phyloP scores from a whole-genome alignment of 2,888 invertebrate genomes.

The Rhingia rostrata region DNA sequence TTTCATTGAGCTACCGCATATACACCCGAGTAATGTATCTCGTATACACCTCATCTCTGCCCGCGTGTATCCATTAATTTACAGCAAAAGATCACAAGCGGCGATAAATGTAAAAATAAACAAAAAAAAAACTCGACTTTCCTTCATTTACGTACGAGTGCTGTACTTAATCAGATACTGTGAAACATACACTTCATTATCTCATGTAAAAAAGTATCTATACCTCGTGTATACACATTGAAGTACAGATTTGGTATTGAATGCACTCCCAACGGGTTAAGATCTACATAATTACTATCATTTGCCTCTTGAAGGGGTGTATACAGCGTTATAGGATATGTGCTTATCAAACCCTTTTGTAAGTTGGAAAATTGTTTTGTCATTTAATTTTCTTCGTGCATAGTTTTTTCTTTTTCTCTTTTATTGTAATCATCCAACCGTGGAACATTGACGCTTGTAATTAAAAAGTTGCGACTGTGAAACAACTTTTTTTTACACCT shows the following conservation, averaged over 20 bases:
- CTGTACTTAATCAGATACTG: conserved; percentile 14
- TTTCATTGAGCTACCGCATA: conserved; percentile 23
- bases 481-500: background rate
- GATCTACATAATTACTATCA: conserved; percentile 56
- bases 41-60: conserved; percentile 24
- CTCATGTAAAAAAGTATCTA: conserved; percentile 30
- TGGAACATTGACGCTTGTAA: conserved; percentile 32
- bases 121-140: background rate
- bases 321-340: background rate
- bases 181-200: conserved; percentile 43
- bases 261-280: conserved; percentile 13
- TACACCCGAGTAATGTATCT: conserved; percentile 22
- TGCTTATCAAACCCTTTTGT: conserved; percentile 40
- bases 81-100: too few species aligned
- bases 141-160: too few species aligned
- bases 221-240: background rate
- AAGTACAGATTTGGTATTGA: background rate
- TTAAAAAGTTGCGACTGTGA: conserved; percentile 1
- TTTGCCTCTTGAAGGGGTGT: conserved; percentile 1
- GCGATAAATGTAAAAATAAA: too few species aligned
- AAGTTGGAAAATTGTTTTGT: conserved; percentile 46
- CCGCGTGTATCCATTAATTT: background rate
- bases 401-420: background rate
- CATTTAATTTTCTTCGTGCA: conserved; percentile 12
- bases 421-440: background rate